Base-by-base conservation (phyloP, 2,113 vertebrate species). In the Platichthys flesus region DNA sequence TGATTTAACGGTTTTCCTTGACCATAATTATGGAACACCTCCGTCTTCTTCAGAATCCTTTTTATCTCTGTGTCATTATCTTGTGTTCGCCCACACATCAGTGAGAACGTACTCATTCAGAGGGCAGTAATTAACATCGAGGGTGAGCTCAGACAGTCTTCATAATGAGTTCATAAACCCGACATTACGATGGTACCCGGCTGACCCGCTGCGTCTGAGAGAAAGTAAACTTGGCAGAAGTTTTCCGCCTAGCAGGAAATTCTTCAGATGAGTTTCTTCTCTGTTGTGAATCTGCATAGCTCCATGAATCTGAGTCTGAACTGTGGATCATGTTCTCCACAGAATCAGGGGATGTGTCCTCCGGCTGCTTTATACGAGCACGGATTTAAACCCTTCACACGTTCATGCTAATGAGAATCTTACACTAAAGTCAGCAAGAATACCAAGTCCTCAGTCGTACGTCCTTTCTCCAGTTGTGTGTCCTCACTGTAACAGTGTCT, bases 101-200 rank as follows among this genome's bases (percentile, higher is more conserved):
- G 3, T 3, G 13, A 37, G n/a, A 68, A 20, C n/a, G 26, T 63
- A 20, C 15, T 49, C 62, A 24, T 71, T 65, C 21, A 40, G 24
- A 68, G 10, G 15, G 18, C 26, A 40, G 21, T 64, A 51, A 80
- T 80, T 68, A 69, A 51, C 37, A 63, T 18, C 35, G 42, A 49
- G 10, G 42, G 21, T 57, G 9, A 37, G 52, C 42, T 71, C 28
- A 23, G 40, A 63, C 37, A n/a, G 37, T 23, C 28, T 58, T 5
- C 8, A 47, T 57, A 77, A 78, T 65, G 60, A 65, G 54, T 42
- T 65, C 61, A 71, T 26, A 52, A 66, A 5, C 47, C 47, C 45
- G 18, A 16, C 40, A 24, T 15, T 23, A 51, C 42, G 52, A 13
- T 5, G 0, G 23, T 0, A 5, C 45, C 55, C 69, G 13, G 37